phyloP scores from a whole-genome alignment of 2,113 vertebrate species.

The Danionella cerebrum region DNA sequence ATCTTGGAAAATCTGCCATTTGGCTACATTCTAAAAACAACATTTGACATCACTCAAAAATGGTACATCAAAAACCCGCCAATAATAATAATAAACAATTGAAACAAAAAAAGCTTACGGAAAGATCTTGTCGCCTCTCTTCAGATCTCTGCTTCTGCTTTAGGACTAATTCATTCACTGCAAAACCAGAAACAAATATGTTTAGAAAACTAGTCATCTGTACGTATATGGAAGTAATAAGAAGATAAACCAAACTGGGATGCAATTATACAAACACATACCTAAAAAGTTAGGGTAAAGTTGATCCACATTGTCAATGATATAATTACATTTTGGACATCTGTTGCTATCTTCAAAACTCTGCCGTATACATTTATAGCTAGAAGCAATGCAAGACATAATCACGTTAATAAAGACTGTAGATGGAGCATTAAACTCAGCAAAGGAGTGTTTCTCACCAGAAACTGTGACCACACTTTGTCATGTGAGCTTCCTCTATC shows the following conservation, averaged over 20 bases:
- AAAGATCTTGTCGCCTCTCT: slow-evolving; percentile 95
- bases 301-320: slow-evolving; percentile 96
- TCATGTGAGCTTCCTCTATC: slow-evolving; percentile 99
- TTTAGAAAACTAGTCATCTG: neutral
- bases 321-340: slow-evolving; percentile 98
- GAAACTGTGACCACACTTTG: slow-evolving; percentile 98
- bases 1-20: slow-evolving; percentile 95
- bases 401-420: neutral
- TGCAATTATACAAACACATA: slow-evolving; percentile 58
- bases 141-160: slow-evolving; percentile 97
- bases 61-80: too few species aligned
- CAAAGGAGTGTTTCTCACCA: slow-evolving; percentile 71
- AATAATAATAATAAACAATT: too few species aligned
- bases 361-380: slow-evolving; percentile 96
- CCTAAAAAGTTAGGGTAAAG: slow-evolving; percentile 98
- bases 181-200: slow-evolving; percentile 30
- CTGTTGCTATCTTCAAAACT: slow-evolving; percentile 97
- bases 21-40: slow-evolving; percentile 80
- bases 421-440: neutral
- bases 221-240: neutral
- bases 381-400: slow-evolving; percentile 23
- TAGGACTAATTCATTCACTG: slow-evolving; percentile 97
- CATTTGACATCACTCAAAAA: too few species aligned
- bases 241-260: neutral
- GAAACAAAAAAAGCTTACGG: slow-evolving; percentile 70